Base-by-base conservation (phyloP, 2,888 invertebrate species). In the Phortica magna region DNA sequence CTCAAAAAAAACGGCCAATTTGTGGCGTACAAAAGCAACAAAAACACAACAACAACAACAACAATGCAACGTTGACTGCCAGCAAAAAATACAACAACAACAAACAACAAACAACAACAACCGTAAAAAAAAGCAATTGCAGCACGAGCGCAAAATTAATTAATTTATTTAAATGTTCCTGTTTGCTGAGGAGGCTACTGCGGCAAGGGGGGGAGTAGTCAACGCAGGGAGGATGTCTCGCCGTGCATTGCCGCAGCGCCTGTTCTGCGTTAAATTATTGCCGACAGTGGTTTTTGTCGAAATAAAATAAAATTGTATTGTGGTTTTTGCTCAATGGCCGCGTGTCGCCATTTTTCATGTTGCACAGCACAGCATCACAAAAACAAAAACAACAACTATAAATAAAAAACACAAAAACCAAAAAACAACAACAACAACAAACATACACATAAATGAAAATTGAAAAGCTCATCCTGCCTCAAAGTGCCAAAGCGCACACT, bases 311-410 rank as follows among this genome's bases (percentile, higher is more conserved):
- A 87, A 87, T 87, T 83, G 82, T 83, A 84, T 85, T 85, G 87
- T 81, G 86, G 82, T 79, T 84, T 85, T 84, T 71, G 75, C 84
- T 81, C 87, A 83, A 82, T 79, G 82, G 84, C 84, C 84, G 82
- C 83, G 84, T 83, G 84, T 80, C 81, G 79, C 82, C 76, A 81
- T 87, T 82, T 85, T 87, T 86, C 80, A 82, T 78, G 83, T 83
- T 74, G 75, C 42, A 73, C 70, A 75, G 75, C 42, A 73, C 70
- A 75, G 76, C 74, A 61, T 22, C 73, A 61, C 71, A 79, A 12
- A 39, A 73, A 31, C 17, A 73, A 73, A 73, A 61, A 61, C 39
- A 55, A 75, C 12, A 72, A 43, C 67, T 39, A 75, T 71, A 78
- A 57, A 39, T 53, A 57, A 67, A 67, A 10, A 75, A 71, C 43